A percentile compares a stretch with the other conserved stretches of the same genome.
Conservation (phyloP, 2,797 vertebrate genomes). For the Tarsius wallacei region DNA sequence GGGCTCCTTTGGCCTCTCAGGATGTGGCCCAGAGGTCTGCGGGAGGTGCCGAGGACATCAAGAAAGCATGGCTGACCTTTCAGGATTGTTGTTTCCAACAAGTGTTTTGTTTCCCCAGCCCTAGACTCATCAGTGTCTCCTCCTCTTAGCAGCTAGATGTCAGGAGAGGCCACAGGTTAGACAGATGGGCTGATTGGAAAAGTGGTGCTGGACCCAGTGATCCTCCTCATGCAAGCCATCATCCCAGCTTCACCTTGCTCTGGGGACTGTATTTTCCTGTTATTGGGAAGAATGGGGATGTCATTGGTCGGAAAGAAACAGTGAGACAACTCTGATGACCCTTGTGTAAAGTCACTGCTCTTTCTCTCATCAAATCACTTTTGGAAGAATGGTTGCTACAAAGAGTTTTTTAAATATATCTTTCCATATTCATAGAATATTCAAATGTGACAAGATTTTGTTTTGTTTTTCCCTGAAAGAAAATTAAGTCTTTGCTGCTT, state of each 20-base stretch:
- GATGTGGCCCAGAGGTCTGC: slow-evolving; percentile 22
- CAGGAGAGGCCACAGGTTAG: slow-evolving; percentile 51
- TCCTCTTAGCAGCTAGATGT: slow-evolving; percentile 20
- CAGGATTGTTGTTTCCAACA: slow-evolving; percentile 47
- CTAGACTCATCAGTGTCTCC: not conserved
- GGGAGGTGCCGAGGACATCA: not conserved
- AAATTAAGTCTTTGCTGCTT: slow-evolving; percentile 64
- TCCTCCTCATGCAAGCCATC: slow-evolving; percentile 32
- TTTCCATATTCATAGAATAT: slow-evolving; percentile 25
- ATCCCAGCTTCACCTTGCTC: not conserved
- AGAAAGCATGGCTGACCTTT: not conserved
- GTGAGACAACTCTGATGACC: not conserved
- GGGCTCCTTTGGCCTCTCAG: slow-evolving; percentile 20
- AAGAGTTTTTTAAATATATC: slow-evolving; percentile 10
- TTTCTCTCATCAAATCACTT: not conserved
- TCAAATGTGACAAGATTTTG: slow-evolving; percentile 27
- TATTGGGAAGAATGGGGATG: not conserved
- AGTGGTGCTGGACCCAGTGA: slow-evolving; percentile 50
- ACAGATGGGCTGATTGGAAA: not conserved
- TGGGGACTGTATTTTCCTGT: not conserved
- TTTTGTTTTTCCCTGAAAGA: slow-evolving; percentile 69
- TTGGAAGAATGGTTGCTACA: slow-evolving; percentile 3
- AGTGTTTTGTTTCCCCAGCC: not conserved
- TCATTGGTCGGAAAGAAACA: not conserved
- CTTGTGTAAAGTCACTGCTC: not conserved